These are phyloP conservation scores for Furnarius figulus DNA, from an alignment of 2,113 vertebrate species.

Conservation along the genomic window DNA sequence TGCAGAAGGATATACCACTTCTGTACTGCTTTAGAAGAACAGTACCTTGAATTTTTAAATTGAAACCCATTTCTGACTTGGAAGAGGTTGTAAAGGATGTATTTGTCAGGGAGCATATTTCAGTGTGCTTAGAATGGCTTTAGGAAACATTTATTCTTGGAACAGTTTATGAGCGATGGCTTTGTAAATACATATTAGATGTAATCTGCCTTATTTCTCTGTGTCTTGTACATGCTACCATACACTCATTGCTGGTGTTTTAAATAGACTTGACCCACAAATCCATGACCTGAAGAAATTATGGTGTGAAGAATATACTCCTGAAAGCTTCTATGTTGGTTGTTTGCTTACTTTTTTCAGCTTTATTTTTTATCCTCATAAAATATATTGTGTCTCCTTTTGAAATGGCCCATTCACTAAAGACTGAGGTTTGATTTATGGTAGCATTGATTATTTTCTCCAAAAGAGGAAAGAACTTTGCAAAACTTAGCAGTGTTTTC, in stretches of 20 bases:
- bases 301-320: not conserved
- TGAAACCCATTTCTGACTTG: constrained; percentile 24
- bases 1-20: not conserved
- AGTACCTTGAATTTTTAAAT: not conserved
- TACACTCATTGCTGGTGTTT: not conserved
- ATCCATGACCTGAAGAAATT: not conserved
- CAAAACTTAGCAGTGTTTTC: not conserved
- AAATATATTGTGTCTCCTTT: not conserved
- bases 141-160: constrained; percentile 46
- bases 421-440: not conserved
- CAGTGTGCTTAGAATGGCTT: constrained; percentile 23
- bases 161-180: not conserved
- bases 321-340: not conserved
- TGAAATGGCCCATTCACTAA: not conserved
- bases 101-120: constrained; percentile 43
- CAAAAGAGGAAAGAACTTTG: not conserved
- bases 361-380: not conserved
- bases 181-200: constrained; percentile 29
- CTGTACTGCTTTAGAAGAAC: not conserved
- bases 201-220: constrained; percentile 13
- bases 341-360: not conserved
- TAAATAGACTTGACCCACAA: not conserved
- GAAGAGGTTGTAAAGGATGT: constrained; percentile 11
- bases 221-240: not conserved
- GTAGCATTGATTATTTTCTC: not conserved